phyloP scores from a whole-genome alignment of 2,888 invertebrate genomes.

The Cryptophagus acutangulus region DNA sequence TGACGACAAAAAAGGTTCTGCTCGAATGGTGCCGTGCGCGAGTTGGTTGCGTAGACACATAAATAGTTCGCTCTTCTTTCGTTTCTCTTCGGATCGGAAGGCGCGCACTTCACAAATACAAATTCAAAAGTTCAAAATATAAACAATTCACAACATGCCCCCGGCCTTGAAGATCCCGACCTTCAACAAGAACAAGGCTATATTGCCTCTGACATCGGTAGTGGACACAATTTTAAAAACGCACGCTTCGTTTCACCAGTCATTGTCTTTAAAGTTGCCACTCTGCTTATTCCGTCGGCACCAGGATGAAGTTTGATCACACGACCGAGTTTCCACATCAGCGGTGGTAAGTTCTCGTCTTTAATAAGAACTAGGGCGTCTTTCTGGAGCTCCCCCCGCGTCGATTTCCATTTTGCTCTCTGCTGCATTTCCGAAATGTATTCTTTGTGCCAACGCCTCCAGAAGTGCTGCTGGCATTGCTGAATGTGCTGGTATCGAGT shows the following conservation, averaged over 20 bases:
- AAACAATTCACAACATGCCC: too few relatives aligned
- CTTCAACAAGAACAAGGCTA: too few relatives aligned
- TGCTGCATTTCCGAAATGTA: slow-evolving; percentile 18
- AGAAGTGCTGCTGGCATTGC: slow-evolving; percentile 17
- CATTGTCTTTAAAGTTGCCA: not conserved
- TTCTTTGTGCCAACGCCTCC: slow-evolving; percentile 17
- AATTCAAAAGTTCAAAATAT: too few relatives aligned
- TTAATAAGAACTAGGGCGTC: not conserved
- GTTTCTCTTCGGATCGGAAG: too few relatives aligned
- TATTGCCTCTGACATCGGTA: too few relatives aligned
- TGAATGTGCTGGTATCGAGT: slow-evolving; percentile 18
- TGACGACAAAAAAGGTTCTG: too few relatives aligned
- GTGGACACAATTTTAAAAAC: not conserved
- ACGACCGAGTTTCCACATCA: not conserved
- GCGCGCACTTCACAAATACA: too few relatives aligned
- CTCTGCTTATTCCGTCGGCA: not conserved
- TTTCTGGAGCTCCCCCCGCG: not conserved
- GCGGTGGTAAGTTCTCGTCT: slow-evolving; percentile 1
- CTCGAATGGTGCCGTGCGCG: too few relatives aligned
- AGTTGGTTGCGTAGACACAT: too few relatives aligned
- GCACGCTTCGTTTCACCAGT: not conserved
- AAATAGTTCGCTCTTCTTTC: too few relatives aligned
- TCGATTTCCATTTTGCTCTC: slow-evolving; percentile 13
- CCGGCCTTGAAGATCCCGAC: too few relatives aligned
- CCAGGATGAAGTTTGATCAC: not conserved